Evolutionary conservation across 2,888 invertebrate species (phyloP).

Genomic region (Hydraecia micacea): DNA sequence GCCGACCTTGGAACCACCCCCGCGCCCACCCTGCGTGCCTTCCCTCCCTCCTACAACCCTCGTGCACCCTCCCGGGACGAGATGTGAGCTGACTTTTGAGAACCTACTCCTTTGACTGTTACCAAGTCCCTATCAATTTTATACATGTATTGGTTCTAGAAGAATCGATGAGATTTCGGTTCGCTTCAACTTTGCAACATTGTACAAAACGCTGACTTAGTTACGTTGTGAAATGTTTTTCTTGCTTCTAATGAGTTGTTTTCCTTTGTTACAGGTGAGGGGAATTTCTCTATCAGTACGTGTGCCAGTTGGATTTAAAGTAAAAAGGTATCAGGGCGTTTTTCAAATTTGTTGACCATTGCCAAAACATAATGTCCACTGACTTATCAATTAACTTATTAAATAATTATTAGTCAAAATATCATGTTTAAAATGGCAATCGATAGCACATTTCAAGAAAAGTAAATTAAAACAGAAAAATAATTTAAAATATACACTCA

Average conservation of each 20-base stretch:
- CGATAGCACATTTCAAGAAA: too few relatives aligned
- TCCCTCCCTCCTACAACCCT: conserved; percentile 49
- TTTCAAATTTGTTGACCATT: too few relatives aligned
- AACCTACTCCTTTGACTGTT: conserved; percentile 79
- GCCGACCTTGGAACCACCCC: conserved; percentile 84
- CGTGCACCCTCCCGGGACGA: conserved; percentile 71
- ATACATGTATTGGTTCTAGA: conserved; percentile 58
- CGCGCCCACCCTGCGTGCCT: conserved; percentile 49
- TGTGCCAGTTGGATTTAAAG: conserved; percentile 25
- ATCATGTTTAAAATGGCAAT: too few relatives aligned
- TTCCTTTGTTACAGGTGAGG: conserved; percentile 73
- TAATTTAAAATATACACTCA: too few relatives aligned
- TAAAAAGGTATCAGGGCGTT: too few relatives aligned
- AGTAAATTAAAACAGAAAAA: too few relatives aligned
- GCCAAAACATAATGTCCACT: too few relatives aligned
- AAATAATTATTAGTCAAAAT: too few relatives aligned
- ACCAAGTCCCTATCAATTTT: conserved; percentile 68
- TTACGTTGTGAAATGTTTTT: conserved; percentile 29
- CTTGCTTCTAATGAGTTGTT: conserved; percentile 35
- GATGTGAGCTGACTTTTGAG: conserved; percentile 86
- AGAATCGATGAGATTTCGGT: conserved; percentile 60
- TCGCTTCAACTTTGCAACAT: conserved; percentile 26
- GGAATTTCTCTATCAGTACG: conserved; percentile 27
- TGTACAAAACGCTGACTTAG: conserved; percentile 33
- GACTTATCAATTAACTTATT: too few relatives aligned